Conservation (phyloP, 2,113 vertebrate genomes). For the Mesoclemmys tuberculata region DNA sequence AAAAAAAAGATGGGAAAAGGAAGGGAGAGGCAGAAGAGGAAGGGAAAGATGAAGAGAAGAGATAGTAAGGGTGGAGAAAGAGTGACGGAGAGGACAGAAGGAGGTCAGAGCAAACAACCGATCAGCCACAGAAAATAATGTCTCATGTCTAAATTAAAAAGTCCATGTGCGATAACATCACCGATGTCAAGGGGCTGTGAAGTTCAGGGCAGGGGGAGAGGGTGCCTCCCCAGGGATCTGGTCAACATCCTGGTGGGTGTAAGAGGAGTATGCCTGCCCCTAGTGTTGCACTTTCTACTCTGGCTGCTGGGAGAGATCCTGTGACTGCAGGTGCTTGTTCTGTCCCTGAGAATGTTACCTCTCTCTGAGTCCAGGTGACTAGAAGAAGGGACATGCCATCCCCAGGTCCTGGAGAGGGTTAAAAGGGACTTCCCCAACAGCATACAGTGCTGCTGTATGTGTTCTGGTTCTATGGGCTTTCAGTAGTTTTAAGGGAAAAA, state of each 20-base stretch:
- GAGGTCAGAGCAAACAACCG: not conserved
- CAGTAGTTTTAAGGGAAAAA: not conserved
- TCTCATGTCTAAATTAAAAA: not conserved
- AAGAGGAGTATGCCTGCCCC: not conserved
- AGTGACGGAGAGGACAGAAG: not conserved
- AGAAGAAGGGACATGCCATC: not conserved
- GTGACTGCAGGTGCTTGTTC: rapidly evolving
- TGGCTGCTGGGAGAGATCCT: not conserved
- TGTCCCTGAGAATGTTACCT: not conserved
- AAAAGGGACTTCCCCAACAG: not conserved
- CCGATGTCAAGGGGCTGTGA: not conserved
- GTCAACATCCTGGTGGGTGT: not conserved
- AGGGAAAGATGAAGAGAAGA: not conserved
- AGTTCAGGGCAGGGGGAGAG: not conserved
- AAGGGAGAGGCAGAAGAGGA: not conserved
- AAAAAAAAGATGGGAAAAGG: not conserved
- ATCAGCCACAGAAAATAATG: not conserved
- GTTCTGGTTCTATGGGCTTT: rapidly evolving
- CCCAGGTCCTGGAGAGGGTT: not conserved
- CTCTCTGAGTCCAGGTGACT: not conserved
- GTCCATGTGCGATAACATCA: rapidly evolving
- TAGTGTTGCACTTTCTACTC: not conserved
- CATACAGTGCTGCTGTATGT: rapidly evolving
- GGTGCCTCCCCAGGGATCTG: not conserved
- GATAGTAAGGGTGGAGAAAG: not conserved